phyloP scores from a whole-genome alignment of 30 jellyfish, hydroid and myxozoan species.

The Chrysaora quinquecirrha region DNA sequence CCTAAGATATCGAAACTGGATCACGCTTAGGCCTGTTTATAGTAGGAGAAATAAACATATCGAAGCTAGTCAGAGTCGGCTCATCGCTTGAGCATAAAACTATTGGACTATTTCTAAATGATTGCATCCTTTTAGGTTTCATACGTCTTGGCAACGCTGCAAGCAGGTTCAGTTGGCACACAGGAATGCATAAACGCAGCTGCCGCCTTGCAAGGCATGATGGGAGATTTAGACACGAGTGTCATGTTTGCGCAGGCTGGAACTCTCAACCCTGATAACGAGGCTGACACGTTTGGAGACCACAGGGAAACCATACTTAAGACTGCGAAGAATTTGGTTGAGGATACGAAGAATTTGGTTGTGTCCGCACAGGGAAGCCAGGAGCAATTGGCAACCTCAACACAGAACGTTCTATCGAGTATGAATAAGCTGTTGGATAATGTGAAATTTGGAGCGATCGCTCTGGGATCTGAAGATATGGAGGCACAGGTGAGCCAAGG shows the following conservation, averaged over 20 bases:
- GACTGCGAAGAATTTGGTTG: constrained; percentile 93
- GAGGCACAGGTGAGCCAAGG: constrained; percentile 96
- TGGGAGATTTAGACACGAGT: constrained; percentile 94
- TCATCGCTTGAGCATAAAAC: too few species aligned
- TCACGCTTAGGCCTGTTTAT: too few species aligned
- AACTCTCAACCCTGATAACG: constrained; percentile 86
- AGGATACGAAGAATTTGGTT: constrained; percentile 91
- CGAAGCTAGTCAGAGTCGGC: too few species aligned
- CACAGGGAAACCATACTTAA: constrained; percentile 93
- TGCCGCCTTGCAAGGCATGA: constrained; percentile 87
- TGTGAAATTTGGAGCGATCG: constrained; percentile 96
- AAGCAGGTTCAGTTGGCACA: constrained; percentile 97
- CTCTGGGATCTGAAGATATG: constrained; percentile 90
- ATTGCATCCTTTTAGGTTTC: too few species aligned
- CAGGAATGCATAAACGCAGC: constrained; percentile 96
- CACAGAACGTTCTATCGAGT: constrained; percentile 91
- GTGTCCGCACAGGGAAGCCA: constrained; percentile 98
- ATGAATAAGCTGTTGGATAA: constrained; percentile 86
- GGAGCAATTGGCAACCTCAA: constrained; percentile 94
- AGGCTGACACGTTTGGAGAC: constrained; percentile 93
- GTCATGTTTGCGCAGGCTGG: constrained; percentile 99
- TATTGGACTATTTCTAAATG: too few species aligned
- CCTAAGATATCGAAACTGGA: too few species aligned
- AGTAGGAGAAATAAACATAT: too few species aligned
- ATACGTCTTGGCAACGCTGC: constrained; percentile 92